Evolutionary conservation across 35 echinoderm and acorn worm genomes (phyloP), one percentile per base, ranked within the genome.

Genomic region (Lytechinus variegatus): DNA sequence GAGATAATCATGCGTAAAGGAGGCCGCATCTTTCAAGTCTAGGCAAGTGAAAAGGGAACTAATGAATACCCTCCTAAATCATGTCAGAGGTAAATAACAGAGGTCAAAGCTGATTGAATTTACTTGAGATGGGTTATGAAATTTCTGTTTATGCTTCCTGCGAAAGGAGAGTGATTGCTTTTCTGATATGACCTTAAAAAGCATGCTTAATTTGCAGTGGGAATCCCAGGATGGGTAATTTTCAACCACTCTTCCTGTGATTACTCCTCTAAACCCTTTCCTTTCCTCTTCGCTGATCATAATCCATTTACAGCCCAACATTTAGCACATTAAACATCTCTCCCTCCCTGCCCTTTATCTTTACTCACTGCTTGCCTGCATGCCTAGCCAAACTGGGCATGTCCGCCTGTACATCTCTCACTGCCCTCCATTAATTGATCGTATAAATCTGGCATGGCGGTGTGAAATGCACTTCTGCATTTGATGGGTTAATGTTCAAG

Each of bases 131-230:
- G 16, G 61, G 61, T 71, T 71, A 71, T 71, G 61, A 71, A 71
- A 71, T 71, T 71, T 71, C 61, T 71, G 61, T 71, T 71, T 21
- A 71, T 71, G 61, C 61, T 71, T 71, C 61, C 61, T 71, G 13
- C 24, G 61, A 71, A 71, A 24, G 61, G 61, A 71, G 61, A 71
- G 61, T 71, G 61, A 71, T 71, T 71, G 61, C 61, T 71, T 71
- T 71, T 71, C 61, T 71, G 61, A 71, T 71, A 71, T 71, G 61
- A 71, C 61, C 61, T 71, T 71, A 71, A 71, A 71, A 71, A 71
- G 61, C 61, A 71, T 71, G 61, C 61, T 71, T 71, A 71, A 71
- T 71, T 71, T 71, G 61, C 61, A 5, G 61, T 71, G 61, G 61
- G 61, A 71, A 71, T 71, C 61, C 61, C 61, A 13, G 61, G 61